phyloP scores from a whole-genome alignment of 2,797 vertebrate species.

The Melanotaenia pygmaea region DNA sequence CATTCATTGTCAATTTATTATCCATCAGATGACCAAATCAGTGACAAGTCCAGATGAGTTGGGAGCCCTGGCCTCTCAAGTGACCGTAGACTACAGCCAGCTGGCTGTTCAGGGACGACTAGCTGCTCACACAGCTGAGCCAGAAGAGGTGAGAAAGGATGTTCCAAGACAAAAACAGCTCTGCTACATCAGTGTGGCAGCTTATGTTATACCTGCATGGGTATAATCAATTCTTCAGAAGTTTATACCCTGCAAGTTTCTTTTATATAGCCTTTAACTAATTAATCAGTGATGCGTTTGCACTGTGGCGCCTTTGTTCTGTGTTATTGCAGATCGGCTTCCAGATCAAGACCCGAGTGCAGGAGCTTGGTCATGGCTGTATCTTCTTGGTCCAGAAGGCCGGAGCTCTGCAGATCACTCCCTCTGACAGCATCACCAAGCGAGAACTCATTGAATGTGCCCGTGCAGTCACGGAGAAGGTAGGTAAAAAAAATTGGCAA shows the following conservation, averaged over 20 bases:
- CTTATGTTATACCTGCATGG: background rate
- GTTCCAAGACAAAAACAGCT: background rate
- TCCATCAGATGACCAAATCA: conserved; percentile 95
- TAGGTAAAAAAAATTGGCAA: conserved; percentile 51
- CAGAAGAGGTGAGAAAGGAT: conserved; percentile 88
- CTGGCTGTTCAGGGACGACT: conserved; percentile 94
- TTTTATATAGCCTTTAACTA: background rate
- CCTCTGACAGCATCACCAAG: conserved; percentile 94
- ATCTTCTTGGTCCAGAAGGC: conserved; percentile 99
- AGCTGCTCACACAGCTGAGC: conserved; percentile 95
- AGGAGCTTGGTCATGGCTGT: conserved; percentile 96
- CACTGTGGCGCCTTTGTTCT: background rate
- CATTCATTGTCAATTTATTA: conserved; percentile 18
- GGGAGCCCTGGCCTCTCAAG: conserved; percentile 95
- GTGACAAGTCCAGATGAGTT: conserved; percentile 97
- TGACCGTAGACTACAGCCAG: conserved; percentile 96
- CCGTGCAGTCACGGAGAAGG: conserved; percentile 95
- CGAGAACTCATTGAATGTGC: conserved; percentile 96
- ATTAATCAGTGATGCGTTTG: background rate
- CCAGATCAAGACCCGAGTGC: conserved; percentile 94
- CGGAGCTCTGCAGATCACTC: conserved; percentile 93
- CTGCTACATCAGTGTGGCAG: background rate
- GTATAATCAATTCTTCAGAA: background rate
- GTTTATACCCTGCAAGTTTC: background rate
- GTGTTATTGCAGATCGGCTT: conserved; percentile 87